Conservation (phyloP, 2,113 vertebrate genomes). For the Paralichthys olivaceus region DNA sequence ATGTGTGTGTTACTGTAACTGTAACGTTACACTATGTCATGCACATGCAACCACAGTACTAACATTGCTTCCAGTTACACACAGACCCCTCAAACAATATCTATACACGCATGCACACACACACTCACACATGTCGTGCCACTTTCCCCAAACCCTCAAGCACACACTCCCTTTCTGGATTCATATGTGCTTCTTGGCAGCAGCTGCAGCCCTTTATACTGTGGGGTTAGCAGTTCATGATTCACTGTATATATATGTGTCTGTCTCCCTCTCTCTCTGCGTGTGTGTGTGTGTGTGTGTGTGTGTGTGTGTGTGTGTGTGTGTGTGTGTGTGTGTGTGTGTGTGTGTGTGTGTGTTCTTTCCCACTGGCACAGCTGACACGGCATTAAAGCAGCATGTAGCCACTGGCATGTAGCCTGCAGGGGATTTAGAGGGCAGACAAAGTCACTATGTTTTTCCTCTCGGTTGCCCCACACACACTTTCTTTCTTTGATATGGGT, state of each 20-base stretch:
- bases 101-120: background rate
- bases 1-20: background rate
- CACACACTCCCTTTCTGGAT: constrained; percentile 38
- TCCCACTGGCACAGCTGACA: constrained; percentile 62
- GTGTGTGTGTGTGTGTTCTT: constrained; percentile 23
- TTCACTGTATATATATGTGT: constrained; percentile 8
- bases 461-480: constrained; percentile 42
- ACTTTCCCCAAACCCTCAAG: constrained; percentile 21
- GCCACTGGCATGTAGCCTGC: constrained; percentile 56
- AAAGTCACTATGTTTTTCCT: constrained; percentile 47
- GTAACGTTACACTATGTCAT: background rate
- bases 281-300: constrained; percentile 37
- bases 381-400: constrained; percentile 56
- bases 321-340: constrained; percentile 37
- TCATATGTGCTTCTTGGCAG: constrained; percentile 45
- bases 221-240: constrained; percentile 37
- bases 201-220: constrained; percentile 64
- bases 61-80: constrained; percentile 12
- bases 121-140: constrained; percentile 18
- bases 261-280: background rate
- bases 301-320: constrained; percentile 24
- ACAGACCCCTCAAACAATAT: background rate
- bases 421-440: constrained; percentile 40
- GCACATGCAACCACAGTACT: background rate
- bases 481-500: constrained; percentile 33